Evolutionary conservation across 2,888 invertebrate species (phyloP).

Genomic region (Tetramorium bicarinatum): DNA sequence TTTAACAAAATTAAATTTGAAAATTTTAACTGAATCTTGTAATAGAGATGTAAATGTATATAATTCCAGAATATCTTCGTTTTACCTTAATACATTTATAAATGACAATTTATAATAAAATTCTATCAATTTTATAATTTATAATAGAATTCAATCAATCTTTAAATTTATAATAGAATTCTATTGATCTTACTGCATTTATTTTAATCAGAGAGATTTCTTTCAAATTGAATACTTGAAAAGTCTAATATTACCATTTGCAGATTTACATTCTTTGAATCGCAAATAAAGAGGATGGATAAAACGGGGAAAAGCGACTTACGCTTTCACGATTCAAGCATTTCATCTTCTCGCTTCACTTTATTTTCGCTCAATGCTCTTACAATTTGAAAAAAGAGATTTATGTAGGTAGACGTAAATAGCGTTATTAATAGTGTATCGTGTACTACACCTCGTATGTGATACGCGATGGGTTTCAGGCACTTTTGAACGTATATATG

Average conservation of each 20-base stretch:
- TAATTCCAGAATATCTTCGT: background rate
- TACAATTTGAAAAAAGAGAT: conserved; percentile 73
- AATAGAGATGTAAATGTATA: background rate
- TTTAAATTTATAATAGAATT: background rate
- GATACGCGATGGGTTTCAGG: conserved; percentile 74
- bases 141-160: background rate
- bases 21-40: conserved; percentile 18
- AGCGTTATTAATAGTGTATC: conserved; percentile 69
- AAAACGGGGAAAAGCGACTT: conserved; percentile 34
- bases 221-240: background rate
- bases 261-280: conserved; percentile 31
- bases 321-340: conserved; percentile 53
- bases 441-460: conserved; percentile 70
- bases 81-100: conserved; percentile 1
- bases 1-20: background rate
- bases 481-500: conserved; percentile 72
- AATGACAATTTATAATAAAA: conserved; percentile 4
- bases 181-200: background rate
- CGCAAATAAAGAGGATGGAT: background rate
- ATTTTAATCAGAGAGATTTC: background rate
- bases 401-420: conserved; percentile 73
- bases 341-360: conserved; percentile 47
- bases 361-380: conserved; percentile 61
- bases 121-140: background rate
- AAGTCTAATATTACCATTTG: conserved; percentile 22